phyloP scores from a whole-genome alignment of 2,888 invertebrate genomes.

The Dione vanillae region DNA sequence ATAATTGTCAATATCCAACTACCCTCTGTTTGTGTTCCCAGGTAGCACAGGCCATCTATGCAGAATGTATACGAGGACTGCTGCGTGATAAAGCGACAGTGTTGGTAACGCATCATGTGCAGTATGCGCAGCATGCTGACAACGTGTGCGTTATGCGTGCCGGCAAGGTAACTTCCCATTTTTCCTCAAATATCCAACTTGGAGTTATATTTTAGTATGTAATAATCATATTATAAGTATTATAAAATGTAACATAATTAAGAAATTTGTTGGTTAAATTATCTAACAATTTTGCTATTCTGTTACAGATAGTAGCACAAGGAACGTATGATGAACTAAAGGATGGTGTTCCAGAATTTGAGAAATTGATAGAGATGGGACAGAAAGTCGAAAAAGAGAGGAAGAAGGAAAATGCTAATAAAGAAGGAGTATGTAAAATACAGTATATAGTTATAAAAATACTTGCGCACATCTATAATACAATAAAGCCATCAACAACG shows the following conservation, averaged over 20 bases:
- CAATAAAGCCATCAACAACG: too few relatives aligned
- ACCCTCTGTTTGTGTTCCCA: slow-evolving; percentile 42
- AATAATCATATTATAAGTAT: too few relatives aligned
- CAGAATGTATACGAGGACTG: slow-evolving; percentile 83
- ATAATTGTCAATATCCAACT: slow-evolving; percentile 33
- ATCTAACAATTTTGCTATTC: background rate
- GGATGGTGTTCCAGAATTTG: slow-evolving; percentile 71
- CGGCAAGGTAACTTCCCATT: slow-evolving; percentile 62
- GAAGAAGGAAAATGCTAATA: slow-evolving; percentile 66
- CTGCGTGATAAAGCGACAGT: slow-evolving; percentile 82
- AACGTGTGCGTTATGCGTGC: slow-evolving; percentile 72
- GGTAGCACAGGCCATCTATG: slow-evolving; percentile 85
- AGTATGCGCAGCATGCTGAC: slow-evolving; percentile 80
- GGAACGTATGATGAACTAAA: slow-evolving; percentile 86
- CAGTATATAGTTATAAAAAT: too few relatives aligned
- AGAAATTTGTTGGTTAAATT: too few relatives aligned
- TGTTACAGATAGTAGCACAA: slow-evolving; percentile 80
- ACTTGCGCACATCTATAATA: too few relatives aligned
- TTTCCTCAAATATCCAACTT: too few relatives aligned
- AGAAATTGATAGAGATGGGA: slow-evolving; percentile 70
- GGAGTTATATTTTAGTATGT: too few relatives aligned
- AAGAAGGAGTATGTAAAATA: slow-evolving; percentile 57
- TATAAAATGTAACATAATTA: too few relatives aligned
- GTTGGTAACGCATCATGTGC: slow-evolving; percentile 87
- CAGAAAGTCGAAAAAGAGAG: slow-evolving; percentile 70